These are phyloP conservation scores for Scophthalmus maximus DNA, from an alignment of 2,113 vertebrate species.

Conservation along the genomic window DNA sequence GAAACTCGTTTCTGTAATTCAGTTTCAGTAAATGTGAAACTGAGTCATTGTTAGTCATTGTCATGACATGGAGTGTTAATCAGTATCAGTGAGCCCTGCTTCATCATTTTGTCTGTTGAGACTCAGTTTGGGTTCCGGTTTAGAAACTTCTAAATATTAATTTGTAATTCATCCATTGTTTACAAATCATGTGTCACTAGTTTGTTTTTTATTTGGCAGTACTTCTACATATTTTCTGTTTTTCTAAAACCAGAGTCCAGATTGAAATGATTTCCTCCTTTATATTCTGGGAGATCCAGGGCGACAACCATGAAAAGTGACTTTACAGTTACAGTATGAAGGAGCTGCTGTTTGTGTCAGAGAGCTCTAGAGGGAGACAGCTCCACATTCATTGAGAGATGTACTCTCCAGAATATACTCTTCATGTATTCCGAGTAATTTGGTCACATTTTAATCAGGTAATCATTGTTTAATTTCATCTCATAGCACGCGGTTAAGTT, in stretches of 20 bases:
- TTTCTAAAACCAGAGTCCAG: not conserved
- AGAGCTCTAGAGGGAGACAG: slow-evolving; percentile 42
- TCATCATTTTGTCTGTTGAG: not conserved
- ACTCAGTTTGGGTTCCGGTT: not conserved
- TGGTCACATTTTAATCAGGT: not conserved
- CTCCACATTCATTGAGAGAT: not conserved
- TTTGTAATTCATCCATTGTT: too few species aligned
- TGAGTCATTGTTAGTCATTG: too few species aligned
- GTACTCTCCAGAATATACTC: not conserved
- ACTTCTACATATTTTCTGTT: too few species aligned
- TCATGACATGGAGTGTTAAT: too few species aligned
- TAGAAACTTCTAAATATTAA: too few species aligned
- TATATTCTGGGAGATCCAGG: too few species aligned
- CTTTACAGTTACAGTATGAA: not conserved
- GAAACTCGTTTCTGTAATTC: too few species aligned
- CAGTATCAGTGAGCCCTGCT: too few species aligned
- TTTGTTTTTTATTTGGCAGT: too few species aligned
- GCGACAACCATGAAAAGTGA: not conserved
- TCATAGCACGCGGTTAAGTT: too few species aligned
- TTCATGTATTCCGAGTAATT: not conserved
- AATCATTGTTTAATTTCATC: not conserved
- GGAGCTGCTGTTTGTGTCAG: not conserved
- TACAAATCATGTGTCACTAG: not conserved
- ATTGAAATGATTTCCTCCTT: not conserved
- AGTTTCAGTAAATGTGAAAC: too few species aligned